phyloP scores from a whole-genome alignment of 1,140 invertebrate genomes.

The Pectinophora gossypiella region DNA sequence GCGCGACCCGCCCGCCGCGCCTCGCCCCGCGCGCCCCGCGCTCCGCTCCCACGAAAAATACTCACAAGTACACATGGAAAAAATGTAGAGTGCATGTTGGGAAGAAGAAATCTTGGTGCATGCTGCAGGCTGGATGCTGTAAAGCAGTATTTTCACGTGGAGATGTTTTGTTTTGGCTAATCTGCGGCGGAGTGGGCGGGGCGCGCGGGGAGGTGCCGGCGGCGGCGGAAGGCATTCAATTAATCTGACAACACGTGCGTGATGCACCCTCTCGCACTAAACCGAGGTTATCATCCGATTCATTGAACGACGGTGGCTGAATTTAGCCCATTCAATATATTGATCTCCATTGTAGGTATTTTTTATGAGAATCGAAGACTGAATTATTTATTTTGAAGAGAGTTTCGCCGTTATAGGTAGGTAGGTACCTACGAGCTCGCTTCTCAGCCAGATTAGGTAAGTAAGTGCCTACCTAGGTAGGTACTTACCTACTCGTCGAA shows the following conservation, averaged over 20 bases:
- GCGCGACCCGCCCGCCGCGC: constrained; percentile 54
- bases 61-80: constrained; percentile 28
- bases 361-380: too few species aligned
- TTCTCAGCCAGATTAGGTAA: too few species aligned
- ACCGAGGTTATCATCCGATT: constrained; percentile 25
- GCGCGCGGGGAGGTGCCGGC: constrained; percentile 14
- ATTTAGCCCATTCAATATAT: constrained; percentile 4
- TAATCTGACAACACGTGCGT: constrained; percentile 63
- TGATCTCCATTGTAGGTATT: background rate
- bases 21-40: constrained; percentile 39
- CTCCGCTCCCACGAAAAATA: constrained; percentile 33
- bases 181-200: background rate
- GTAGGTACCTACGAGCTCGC: too few species aligned
- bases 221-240: constrained; percentile 48
- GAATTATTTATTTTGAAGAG: too few species aligned
- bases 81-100: constrained; percentile 41
- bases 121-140: too few species aligned
- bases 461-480: too few species aligned
- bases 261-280: constrained; percentile 41
- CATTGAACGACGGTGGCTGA: constrained; percentile 21
- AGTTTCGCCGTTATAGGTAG: too few species aligned
- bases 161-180: background rate
- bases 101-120: constrained; percentile 25
- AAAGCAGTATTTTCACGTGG: too few species aligned
- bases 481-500: too few species aligned